Conservation (phyloP, 2,797 vertebrate genomes). For the Oophaga sylvatica region DNA sequence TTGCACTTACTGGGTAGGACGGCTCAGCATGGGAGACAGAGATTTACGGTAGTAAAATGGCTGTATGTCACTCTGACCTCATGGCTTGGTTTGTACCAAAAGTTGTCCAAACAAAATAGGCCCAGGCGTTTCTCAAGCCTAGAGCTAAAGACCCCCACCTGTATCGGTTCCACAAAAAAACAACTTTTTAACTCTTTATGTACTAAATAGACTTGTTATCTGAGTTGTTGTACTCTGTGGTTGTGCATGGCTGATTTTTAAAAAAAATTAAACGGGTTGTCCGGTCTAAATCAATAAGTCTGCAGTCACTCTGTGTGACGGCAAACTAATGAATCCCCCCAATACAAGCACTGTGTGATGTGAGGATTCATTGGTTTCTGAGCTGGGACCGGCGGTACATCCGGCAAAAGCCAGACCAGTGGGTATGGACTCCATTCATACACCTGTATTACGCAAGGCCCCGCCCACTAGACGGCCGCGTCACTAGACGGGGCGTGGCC, state of each 20-base stretch:
- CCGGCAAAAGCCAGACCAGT: too few species aligned
- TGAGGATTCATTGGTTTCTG: too few species aligned
- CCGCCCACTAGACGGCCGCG: too few species aligned
- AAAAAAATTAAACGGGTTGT: too few species aligned
- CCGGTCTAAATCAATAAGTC: too few species aligned
- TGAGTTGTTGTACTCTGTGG: background rate
- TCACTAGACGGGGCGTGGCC: too few species aligned
- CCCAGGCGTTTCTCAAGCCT: slow-evolving; percentile 52
- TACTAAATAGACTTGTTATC: background rate
- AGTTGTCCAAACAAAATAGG: slow-evolving; percentile 57
- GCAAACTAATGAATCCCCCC: too few species aligned
- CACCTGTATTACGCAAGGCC: too few species aligned
- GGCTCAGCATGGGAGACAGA: slow-evolving; percentile 10
- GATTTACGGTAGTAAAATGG: slow-evolving; percentile 56
- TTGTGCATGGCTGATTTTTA: background rate
- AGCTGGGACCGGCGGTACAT: too few species aligned
- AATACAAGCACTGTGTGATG: too few species aligned
- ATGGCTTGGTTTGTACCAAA: slow-evolving; percentile 37
- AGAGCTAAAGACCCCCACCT: slow-evolving; percentile 35
- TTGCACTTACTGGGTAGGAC: slow-evolving; percentile 43
- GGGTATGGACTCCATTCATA: too few species aligned
- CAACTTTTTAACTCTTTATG: slow-evolving; percentile 34
- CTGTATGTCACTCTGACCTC: slow-evolving; percentile 55
- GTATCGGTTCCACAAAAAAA: slow-evolving; percentile 10
- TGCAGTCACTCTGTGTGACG: too few species aligned